Conservation (phyloP, 2,888 invertebrate genomes). For the Adela reaumurella region DNA sequence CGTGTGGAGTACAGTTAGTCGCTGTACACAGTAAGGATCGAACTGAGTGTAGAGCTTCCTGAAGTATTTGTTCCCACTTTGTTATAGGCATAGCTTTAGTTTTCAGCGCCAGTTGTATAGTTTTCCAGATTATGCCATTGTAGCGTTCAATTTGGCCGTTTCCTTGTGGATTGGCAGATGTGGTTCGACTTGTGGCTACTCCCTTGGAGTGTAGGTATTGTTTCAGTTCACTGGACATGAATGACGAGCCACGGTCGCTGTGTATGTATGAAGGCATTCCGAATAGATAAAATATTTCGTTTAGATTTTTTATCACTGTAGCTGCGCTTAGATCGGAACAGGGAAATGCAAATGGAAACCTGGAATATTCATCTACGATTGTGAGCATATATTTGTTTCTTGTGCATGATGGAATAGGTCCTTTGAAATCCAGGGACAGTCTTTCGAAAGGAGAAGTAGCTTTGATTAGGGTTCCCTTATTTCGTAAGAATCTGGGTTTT, state of each 20-base stretch:
- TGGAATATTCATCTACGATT: slow-evolving; percentile 10
- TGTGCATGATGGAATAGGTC: slow-evolving; percentile 8
- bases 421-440: slow-evolving; percentile 10
- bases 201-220: slow-evolving; percentile 6
- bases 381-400: slow-evolving; percentile 7
- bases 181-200: slow-evolving; percentile 11
- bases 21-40: slow-evolving; percentile 12
- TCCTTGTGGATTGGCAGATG: slow-evolving; percentile 11
- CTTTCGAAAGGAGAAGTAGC: slow-evolving; percentile 12
- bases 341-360: slow-evolving; percentile 7
- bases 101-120: slow-evolving; percentile 8
- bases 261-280: slow-evolving; percentile 12
- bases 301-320: slow-evolving; percentile 9
- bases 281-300: slow-evolving; percentile 8
- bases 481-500: slow-evolving; percentile 9
- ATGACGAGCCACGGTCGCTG: slow-evolving; percentile 10
- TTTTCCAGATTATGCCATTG: slow-evolving; percentile 10
- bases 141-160: slow-evolving; percentile 9
- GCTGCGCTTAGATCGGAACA: slow-evolving; percentile 8
- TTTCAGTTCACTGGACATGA: slow-evolving; percentile 11
- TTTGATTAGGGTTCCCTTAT: slow-evolving; percentile 7
- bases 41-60: slow-evolving; percentile 10
- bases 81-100: slow-evolving; percentile 1
- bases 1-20: slow-evolving; percentile 11
- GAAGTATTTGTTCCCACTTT: slow-evolving; percentile 9